Evolutionary conservation across 2,113 vertebrate genomes (phyloP), one percentile per base, ranked within the genome.

Genomic region (Clupea harengus): DNA sequence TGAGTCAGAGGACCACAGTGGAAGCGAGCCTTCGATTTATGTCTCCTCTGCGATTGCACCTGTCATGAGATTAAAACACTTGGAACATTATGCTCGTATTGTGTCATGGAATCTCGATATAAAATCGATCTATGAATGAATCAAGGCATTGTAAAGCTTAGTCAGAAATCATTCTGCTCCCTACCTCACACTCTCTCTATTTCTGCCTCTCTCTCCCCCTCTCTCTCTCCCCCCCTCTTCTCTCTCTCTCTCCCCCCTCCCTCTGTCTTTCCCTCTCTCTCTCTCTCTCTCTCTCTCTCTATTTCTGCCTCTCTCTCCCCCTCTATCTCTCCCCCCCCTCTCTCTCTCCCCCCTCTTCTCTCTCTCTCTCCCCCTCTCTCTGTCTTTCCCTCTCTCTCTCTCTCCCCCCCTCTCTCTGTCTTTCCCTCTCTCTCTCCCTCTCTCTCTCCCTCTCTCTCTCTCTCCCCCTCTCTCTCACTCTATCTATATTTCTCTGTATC

Each of bases 91-190:
- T 78, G 28, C 72, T 32, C 13, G 11, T 39, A 78, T 78, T 78
- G 72, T 78, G 72, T 78, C 72, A 15, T 78, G 0, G 28, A 78
- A 78, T 78, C 28, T 11, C 3, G 72, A 78, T 44, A 44, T 78
- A 78, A 78, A 78, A 78, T 78, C 32, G 72, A 78, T 78, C 72
- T 32, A 1, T 39, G 72, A 78, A 78, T 78, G 72, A 78, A 78
- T 78, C 72, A 78, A 78, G 28, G 72, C 72, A 78, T 78, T 78
- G 64, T 67, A 78, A 78, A 78, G 72, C 67, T 39, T 20, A 60
- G 52, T 44, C 13, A 20, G 52, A 44, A 28, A 32, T 54, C 49
- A 82, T 39, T 39, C 45, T 46, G 52, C 46, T 28, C 57, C 52
- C 15, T 0, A 32, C 49, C 46, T 18, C 32, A 45, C 83, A 4